Percentiles rank a stretch among this genome's conserved stretches.
Conservation (phyloP, 1,140 invertebrate genomes). For the Drosophila bifasciata region DNA sequence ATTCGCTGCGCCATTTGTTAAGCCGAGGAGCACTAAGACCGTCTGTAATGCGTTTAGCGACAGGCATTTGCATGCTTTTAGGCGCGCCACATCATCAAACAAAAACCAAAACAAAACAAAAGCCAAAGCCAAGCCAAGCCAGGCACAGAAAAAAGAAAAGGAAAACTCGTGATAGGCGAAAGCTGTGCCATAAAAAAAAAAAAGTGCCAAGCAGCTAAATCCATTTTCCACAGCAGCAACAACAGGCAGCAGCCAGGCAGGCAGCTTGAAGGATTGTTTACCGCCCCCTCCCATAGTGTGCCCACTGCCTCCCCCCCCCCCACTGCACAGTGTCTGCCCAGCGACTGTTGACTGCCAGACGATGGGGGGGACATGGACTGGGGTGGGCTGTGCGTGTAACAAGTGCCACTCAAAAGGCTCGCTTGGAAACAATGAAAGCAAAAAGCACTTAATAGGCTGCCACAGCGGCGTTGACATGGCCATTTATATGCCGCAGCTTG, state of each 20-base stretch:
- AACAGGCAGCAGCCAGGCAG: no score
- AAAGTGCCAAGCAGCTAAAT: constrained; percentile 43
- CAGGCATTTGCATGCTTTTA: constrained; percentile 67
- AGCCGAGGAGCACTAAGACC: constrained; percentile 50
- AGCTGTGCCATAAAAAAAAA: constrained; percentile 13
- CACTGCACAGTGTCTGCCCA: constrained; percentile 7
- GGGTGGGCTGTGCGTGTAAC: constrained; percentile 51
- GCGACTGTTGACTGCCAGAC: constrained; percentile 11
- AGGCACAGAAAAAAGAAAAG: neutral
- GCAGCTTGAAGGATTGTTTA: constrained; percentile 8
- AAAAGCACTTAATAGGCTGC: constrained; percentile 67
- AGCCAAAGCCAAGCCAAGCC: constrained; percentile 11
- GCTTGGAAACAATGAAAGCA: constrained; percentile 51
- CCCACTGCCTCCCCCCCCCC: constrained; percentile 18
- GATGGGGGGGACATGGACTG: no score
- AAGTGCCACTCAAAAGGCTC: constrained; percentile 66
- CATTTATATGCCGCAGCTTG: constrained; percentile 66
- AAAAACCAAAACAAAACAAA: constrained; percentile 7
- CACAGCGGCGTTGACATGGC: constrained; percentile 52
- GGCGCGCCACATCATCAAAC: constrained; percentile 19
- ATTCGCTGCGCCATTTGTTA: constrained; percentile 27
- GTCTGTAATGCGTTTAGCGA: constrained; percentile 58
- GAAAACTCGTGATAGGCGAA: neutral
- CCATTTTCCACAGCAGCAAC: constrained; percentile 34
- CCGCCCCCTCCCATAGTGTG: neutral